phyloP scores from a whole-genome alignment of 2,113 vertebrate genomes.

The Heloderma charlesbogerti region DNA sequence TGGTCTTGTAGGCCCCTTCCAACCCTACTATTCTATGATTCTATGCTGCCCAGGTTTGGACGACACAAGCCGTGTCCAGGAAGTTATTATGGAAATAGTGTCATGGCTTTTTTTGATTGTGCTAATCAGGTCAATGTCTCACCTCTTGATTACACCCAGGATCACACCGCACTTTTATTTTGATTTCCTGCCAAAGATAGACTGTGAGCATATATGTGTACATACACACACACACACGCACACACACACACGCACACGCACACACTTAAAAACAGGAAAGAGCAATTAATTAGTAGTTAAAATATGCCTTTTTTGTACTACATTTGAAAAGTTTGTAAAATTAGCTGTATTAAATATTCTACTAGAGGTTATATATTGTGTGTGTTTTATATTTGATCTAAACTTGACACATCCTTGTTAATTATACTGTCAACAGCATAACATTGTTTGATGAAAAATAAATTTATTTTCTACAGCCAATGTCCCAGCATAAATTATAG shows the following conservation, averaged over 20 bases:
- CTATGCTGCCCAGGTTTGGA: too few species aligned
- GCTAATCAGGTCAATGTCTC: not conserved
- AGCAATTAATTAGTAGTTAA: not conserved
- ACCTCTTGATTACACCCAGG: not conserved
- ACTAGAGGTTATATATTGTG: not conserved
- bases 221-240: not conserved
- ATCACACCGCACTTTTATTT: not conserved
- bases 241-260: not conserved
- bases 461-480: slow-evolving; percentile 62
- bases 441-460: slow-evolving; percentile 61
- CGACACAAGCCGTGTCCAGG: too few species aligned
- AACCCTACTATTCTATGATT: too few species aligned
- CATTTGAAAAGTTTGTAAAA: not conserved
- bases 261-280: not conserved
- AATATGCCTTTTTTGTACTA: not conserved
- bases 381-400: slow-evolving; percentile 8
- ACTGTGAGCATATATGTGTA: not conserved
- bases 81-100: not conserved
- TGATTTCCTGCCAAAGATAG: not conserved
- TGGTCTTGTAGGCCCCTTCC: too few species aligned
- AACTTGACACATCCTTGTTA: slow-evolving; percentile 43
- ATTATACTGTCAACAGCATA: slow-evolving; percentile 52
- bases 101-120: too few species aligned
- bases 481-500: slow-evolving; percentile 63
- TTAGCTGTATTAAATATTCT: not conserved